Evolutionary conservation across 2,113 vertebrate genomes (phyloP).

Genomic region (Melospiza melodia): DNA sequence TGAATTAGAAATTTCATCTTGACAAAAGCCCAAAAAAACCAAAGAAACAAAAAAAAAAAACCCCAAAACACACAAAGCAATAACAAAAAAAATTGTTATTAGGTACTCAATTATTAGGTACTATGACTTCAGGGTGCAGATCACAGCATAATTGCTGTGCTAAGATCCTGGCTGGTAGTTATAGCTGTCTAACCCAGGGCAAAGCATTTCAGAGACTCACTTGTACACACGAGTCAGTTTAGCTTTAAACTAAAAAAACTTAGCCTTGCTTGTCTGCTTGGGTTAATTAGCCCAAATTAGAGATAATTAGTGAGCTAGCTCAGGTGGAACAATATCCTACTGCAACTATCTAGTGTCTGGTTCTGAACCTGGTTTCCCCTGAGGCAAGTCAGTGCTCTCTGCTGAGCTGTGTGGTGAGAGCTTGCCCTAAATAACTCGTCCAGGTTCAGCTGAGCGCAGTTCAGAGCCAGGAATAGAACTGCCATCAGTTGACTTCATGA

Average conservation of each 20-base stretch:
- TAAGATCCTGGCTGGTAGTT: neutral
- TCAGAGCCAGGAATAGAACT: slow-evolving; percentile 38
- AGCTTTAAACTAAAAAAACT: neutral
- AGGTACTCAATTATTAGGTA: neutral
- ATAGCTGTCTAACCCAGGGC: neutral
- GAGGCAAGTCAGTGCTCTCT: neutral
- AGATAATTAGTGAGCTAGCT: slow-evolving; percentile 20
- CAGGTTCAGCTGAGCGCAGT: slow-evolving; percentile 27
- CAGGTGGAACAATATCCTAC: slow-evolving; percentile 13
- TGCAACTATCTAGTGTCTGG: neutral
- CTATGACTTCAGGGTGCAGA: neutral
- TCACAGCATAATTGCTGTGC: neutral
- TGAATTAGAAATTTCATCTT: neutral
- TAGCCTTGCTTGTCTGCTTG: neutral
- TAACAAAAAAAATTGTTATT: neutral
- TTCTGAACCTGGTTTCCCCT: neutral
- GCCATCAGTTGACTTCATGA: slow-evolving; percentile 25
- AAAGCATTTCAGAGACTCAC: neutral
- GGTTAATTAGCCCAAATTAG: slow-evolving; percentile 39
- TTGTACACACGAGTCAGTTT: neutral
- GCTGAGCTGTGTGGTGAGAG: neutral
- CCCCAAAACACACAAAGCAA: neutral
- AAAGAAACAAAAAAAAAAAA: neutral
- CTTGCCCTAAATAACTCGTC: neutral
- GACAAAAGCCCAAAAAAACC: neutral